A percentile compares a stretch with the other conserved stretches of the same genome.
phyloP scores from a whole-genome alignment of 2,797 vertebrate species.

The Tamandua tetradactyla region DNA sequence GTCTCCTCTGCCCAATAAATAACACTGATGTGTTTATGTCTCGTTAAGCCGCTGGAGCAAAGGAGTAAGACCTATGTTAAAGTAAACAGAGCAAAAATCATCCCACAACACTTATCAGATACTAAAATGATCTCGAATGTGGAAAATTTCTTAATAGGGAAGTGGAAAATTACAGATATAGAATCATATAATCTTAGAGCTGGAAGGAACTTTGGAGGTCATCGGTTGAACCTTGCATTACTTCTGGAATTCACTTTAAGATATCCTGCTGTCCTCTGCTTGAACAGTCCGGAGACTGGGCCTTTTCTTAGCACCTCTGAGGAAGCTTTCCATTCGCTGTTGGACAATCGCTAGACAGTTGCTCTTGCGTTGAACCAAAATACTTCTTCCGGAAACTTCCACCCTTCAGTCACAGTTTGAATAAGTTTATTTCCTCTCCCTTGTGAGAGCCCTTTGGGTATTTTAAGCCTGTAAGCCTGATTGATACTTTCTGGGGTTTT shows the following conservation, averaged over 20 bases:
- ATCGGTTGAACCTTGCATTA: constrained; percentile 19
- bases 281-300: background rate
- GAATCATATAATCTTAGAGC: constrained; percentile 60
- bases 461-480: background rate
- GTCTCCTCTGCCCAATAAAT: constrained; percentile 19
- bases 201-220: constrained; percentile 46
- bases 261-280: background rate
- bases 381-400: constrained; percentile 52
- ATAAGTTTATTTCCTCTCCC: constrained; percentile 17
- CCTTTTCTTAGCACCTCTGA: constrained; percentile 35
- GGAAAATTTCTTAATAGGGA: constrained; percentile 75
- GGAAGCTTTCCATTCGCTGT: constrained; percentile 39
- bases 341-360: background rate
- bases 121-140: constrained; percentile 50
- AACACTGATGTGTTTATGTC: constrained; percentile 42
- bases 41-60: background rate
- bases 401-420: constrained; percentile 7
- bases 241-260: constrained; percentile 58
- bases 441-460: background rate
- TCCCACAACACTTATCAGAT: constrained; percentile 60
- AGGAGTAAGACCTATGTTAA: constrained; percentile 11
- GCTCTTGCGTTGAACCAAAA: constrained; percentile 18
- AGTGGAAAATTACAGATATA: constrained; percentile 75
- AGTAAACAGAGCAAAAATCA: constrained; percentile 47
- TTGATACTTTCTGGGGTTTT: background rate